Percentiles rank a stretch among this genome's conserved stretches.
Conservation (phyloP, 2,113 vertebrate genomes). For the Platichthys flesus region DNA sequence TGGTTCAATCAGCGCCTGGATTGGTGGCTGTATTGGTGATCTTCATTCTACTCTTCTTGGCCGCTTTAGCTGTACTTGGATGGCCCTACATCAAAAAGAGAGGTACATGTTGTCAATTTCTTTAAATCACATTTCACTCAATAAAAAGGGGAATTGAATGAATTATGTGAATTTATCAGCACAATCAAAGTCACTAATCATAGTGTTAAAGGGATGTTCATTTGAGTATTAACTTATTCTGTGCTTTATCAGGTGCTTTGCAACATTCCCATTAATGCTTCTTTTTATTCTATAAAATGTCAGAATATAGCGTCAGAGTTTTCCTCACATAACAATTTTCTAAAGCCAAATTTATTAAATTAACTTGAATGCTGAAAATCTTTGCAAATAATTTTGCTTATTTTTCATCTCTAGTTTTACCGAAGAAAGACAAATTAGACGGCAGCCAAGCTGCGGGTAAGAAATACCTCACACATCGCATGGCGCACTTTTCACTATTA, state of each 20-base stretch:
- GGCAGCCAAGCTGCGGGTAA: neutral
- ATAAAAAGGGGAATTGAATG: neutral
- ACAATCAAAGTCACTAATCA: neutral
- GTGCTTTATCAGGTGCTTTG: too few species aligned
- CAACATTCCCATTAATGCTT: neutral
- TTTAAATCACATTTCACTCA: neutral
- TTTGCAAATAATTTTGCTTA: neutral
- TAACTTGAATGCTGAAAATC: neutral
- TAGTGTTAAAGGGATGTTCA: too few species aligned
- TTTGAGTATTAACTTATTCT: too few species aligned
- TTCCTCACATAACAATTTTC: too few species aligned
- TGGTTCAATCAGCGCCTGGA: too few species aligned
- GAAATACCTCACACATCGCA: constrained; percentile 4
- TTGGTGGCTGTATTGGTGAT: constrained; percentile 30
- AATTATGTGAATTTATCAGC: neutral
- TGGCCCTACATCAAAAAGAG: neutral
- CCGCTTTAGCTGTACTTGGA: neutral
- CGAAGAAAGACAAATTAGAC: neutral
- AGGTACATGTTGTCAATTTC: constrained; percentile 23
- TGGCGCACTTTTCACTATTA: neutral
- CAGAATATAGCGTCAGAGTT: too few species aligned
- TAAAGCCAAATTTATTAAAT: neutral
- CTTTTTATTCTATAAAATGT: too few species aligned
- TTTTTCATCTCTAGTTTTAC: neutral
- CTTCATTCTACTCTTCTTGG: neutral